Evolutionary conservation across 1,140 invertebrate species (phyloP).

Genomic region (Euglossa dilemma): DNA sequence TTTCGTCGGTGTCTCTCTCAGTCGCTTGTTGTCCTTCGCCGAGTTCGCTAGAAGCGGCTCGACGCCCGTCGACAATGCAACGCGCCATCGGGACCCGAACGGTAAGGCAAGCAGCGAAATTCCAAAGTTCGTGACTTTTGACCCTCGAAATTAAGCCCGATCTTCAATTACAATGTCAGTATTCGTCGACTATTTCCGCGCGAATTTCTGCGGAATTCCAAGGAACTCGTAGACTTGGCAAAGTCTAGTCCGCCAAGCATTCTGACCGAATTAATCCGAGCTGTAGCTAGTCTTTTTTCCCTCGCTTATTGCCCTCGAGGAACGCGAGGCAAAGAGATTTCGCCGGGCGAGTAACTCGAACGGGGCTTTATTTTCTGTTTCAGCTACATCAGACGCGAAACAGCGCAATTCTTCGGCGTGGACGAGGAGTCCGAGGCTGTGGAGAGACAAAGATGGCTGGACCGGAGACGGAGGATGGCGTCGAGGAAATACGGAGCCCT

Average conservation of each 20-base stretch:
- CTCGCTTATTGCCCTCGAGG: neutral
- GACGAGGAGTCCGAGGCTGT: conserved; percentile 88
- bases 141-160: too few relatives aligned
- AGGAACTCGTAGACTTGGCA: too few relatives aligned
- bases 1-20: too few relatives aligned
- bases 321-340: neutral
- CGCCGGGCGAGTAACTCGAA: neutral
- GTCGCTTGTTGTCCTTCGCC: too few relatives aligned
- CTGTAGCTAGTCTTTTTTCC: neutral
- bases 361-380: conserved; percentile 24
- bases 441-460: conserved; percentile 88
- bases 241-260: neutral
- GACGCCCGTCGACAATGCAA: too few relatives aligned
- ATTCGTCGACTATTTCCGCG: too few relatives aligned
- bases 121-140: too few relatives aligned
- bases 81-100: too few relatives aligned
- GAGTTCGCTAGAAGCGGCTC: too few relatives aligned
- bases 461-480: conserved; percentile 88
- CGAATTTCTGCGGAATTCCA: too few relatives aligned
- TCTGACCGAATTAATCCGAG: neutral
- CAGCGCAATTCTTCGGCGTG: conserved; percentile 90
- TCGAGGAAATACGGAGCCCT: conserved; percentile 87
- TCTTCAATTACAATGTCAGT: too few relatives aligned
- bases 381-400: conserved; percentile 89
- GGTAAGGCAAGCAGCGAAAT: too few relatives aligned